Evolutionary conservation across 2,888 invertebrate species (phyloP).

Genomic region (Brachylomia viminalis): DNA sequence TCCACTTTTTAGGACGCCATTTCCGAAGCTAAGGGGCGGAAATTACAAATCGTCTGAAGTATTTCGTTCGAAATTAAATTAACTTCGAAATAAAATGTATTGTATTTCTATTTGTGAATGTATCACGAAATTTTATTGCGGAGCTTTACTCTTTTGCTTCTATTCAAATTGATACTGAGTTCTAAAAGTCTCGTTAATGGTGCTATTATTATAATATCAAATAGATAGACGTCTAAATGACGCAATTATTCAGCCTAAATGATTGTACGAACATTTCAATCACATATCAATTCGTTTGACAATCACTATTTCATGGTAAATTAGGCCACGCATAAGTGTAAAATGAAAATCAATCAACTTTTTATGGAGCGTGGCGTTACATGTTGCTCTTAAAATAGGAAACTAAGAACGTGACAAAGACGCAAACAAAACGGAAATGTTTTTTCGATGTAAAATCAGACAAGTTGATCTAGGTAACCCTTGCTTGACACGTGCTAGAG

Average conservation of each 20-base stretch:
- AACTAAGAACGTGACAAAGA: constrained; percentile 62
- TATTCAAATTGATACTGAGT: background rate
- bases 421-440: constrained; percentile 3
- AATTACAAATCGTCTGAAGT: constrained; percentile 64
- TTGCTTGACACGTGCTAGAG: constrained; percentile 53
- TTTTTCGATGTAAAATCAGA: constrained; percentile 42
- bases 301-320: constrained; percentile 19
- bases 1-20: constrained; percentile 68
- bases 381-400: constrained; percentile 63
- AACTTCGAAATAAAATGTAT: constrained; percentile 54
- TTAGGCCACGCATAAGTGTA: constrained; percentile 12
- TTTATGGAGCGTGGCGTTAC: constrained; percentile 63
- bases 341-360: constrained; percentile 42
- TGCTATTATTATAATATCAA: constrained; percentile 16
- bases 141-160: background rate
- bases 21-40: constrained; percentile 62
- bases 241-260: constrained; percentile 7
- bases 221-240: constrained; percentile 3
- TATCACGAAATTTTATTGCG: too few species aligned
- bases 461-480: constrained; percentile 62
- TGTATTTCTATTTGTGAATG: constrained; percentile 23
- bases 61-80: constrained; percentile 62
- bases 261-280: constrained; percentile 35
- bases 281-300: constrained; percentile 25
- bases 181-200: constrained; percentile 13